These are phyloP conservation scores for Andricus grossulariae DNA, from an alignment of 1,140 invertebrate genomes.

Conservation along the genomic window DNA sequence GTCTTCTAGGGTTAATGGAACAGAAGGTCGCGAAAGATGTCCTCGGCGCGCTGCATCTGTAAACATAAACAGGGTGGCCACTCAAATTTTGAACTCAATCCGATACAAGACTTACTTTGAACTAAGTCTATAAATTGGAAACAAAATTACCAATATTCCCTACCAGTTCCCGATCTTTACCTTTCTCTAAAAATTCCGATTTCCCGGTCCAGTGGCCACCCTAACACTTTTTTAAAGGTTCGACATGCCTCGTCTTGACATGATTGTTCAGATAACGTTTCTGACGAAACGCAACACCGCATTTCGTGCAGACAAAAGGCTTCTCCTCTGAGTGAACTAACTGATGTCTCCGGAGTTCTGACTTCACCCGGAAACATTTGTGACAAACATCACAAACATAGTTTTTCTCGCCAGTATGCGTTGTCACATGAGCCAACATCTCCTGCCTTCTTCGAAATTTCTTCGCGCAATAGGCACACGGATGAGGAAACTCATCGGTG, in stretches of 20 bases:
- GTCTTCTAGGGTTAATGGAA: no score
- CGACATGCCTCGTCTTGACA: slow-evolving; percentile 40
- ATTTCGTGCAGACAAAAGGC: slow-evolving; percentile 75
- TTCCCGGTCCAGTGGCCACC: no score
- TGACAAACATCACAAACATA: slow-evolving; percentile 74
- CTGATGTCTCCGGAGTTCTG: slow-evolving; percentile 73
- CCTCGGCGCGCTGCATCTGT: slow-evolving; percentile 28
- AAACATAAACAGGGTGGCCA: slow-evolving; percentile 21
- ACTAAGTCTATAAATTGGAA: no score
- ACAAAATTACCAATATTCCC: no score
- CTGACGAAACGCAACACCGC: slow-evolving; percentile 77
- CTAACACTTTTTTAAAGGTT: slow-evolving; percentile 37
- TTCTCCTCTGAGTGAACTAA: slow-evolving; percentile 74
- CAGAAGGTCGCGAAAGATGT: background rate
- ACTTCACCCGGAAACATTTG: slow-evolving; percentile 74
- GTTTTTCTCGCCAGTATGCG: slow-evolving; percentile 72
- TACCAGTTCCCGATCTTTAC: no score
- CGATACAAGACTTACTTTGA: no score
- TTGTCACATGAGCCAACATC: slow-evolving; percentile 70
- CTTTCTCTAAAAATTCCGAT: no score
- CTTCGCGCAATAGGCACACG: slow-evolving; percentile 72
- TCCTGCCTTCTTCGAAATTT: slow-evolving; percentile 74
- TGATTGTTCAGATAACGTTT: slow-evolving; percentile 75
- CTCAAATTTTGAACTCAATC: slow-evolving; percentile 8
- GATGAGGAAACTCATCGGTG: slow-evolving; percentile 73